phyloP scores from a whole-genome alignment of 2,797 vertebrate species.

The Enteromius afrohamiltoni region DNA sequence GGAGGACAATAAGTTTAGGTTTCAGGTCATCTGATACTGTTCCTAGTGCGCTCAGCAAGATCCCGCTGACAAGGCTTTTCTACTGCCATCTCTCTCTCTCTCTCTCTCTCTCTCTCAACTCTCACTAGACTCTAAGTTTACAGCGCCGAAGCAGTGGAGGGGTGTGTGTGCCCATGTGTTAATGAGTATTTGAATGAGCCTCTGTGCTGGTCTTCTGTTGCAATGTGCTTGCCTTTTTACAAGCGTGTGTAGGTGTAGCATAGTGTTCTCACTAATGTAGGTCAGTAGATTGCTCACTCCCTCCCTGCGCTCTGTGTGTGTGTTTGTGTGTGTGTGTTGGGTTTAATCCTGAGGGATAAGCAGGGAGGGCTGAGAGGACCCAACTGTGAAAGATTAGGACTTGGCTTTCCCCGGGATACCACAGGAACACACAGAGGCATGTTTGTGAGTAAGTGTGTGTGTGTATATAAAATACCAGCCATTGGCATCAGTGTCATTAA shows the following conservation, averaged over 20 bases:
- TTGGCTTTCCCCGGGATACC: conserved; percentile 58
- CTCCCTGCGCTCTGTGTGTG: conserved; percentile 35
- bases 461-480: conserved; percentile 27
- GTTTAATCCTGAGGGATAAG: conserved; percentile 64
- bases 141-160: conserved; percentile 34
- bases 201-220: conserved; percentile 43
- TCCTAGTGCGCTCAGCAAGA: conserved; percentile 74
- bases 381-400: conserved; percentile 55
- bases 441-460: conserved; percentile 36
- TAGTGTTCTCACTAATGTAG: conserved; percentile 60
- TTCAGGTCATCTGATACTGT: conserved; percentile 75
- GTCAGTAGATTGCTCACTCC: conserved; percentile 58
- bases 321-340: conserved; percentile 18
- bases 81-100: conserved; percentile 23
- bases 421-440: conserved; percentile 36
- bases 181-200: conserved; percentile 44
- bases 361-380: conserved; percentile 42
- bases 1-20: conserved; percentile 73
- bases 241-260: conserved; percentile 46
- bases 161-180: conserved; percentile 18
- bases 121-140: conserved; percentile 41
- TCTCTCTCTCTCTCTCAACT: conserved; percentile 27
- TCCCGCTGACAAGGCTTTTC: conserved; percentile 74
- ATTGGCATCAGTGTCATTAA: conserved; percentile 55
- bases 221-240: conserved; percentile 45